phyloP scores from a whole-genome alignment of 2,888 invertebrate species.

The Schizotus pectinicornis region DNA sequence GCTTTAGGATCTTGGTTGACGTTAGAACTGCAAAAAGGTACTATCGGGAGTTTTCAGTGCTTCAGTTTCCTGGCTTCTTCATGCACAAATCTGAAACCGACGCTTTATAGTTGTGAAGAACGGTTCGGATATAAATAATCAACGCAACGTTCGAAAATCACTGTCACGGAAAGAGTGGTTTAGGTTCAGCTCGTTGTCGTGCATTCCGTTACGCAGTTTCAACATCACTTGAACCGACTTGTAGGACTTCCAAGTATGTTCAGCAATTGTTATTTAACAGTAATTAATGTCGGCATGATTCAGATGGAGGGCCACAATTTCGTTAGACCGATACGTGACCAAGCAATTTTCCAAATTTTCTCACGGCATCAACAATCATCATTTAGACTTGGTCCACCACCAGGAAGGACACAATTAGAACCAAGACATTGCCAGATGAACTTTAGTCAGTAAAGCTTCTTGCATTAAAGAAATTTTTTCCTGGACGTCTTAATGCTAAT shows the following conservation, averaged over 20 bases:
- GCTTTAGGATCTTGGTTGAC: background rate
- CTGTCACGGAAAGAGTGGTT: slow-evolving; percentile 11
- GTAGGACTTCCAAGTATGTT: background rate
- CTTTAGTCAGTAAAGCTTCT: no score
- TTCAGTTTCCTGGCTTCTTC: background rate
- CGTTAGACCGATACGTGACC: no score
- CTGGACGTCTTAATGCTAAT: no score
- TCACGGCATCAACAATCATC: no score
- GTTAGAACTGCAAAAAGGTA: background rate
- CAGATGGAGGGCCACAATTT: no score
- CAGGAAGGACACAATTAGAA: no score
- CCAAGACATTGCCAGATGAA: no score
- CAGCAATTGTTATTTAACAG: no score
- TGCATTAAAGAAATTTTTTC: no score
- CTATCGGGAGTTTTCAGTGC: background rate
- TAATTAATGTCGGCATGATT: no score
- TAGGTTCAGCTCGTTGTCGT: slow-evolving; percentile 4
- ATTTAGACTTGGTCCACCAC: no score
- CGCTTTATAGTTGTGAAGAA: background rate
- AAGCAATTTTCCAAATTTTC: no score
- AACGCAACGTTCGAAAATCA: slow-evolving; percentile 1
- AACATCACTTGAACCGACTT: background rate
- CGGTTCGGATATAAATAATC: background rate
- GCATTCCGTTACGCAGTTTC: slow-evolving; percentile 8
- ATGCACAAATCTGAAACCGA: background rate